Evolutionary conservation across 35 echinoderm and acorn worm species (phyloP).

Genomic region (Nesometra sesokonis): DNA sequence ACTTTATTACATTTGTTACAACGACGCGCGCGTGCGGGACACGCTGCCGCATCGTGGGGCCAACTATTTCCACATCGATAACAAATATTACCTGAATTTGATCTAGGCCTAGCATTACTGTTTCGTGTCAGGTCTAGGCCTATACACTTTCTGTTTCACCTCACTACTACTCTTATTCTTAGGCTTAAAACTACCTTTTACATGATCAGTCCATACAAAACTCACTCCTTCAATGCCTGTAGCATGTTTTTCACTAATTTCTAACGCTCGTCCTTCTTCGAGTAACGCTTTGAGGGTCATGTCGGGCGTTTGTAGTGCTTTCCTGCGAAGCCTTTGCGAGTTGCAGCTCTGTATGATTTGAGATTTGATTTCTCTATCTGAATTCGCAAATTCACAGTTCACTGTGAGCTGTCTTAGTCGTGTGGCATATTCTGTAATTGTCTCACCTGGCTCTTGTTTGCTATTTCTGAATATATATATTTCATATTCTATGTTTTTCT

Average conservation of each 20-base stretch:
- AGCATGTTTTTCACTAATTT: background rate
- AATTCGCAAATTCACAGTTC: background rate
- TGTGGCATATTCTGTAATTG: background rate
- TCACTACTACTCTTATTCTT: too few species aligned
- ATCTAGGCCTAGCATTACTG: background rate
- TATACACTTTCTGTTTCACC: too few species aligned
- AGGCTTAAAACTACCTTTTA: background rate
- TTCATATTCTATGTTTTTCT: background rate
- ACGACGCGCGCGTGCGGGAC: background rate
- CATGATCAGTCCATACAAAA: background rate
- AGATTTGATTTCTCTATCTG: too few species aligned
- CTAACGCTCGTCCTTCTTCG: background rate
- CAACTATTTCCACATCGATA: background rate
- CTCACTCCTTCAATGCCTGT: background rate
- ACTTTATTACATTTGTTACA: conserved; percentile 1
- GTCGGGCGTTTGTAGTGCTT: background rate
- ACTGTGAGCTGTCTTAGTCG: background rate
- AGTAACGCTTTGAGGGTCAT: background rate
- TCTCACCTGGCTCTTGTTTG: background rate
- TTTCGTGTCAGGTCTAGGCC: too few species aligned
- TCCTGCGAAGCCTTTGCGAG: background rate
- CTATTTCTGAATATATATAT: background rate
- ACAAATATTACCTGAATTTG: background rate
- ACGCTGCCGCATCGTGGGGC: background rate
- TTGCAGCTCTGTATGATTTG: background rate